Evolutionary conservation across 2,888 invertebrate species (phyloP).

Genomic region (Ochropleura plecta): DNA sequence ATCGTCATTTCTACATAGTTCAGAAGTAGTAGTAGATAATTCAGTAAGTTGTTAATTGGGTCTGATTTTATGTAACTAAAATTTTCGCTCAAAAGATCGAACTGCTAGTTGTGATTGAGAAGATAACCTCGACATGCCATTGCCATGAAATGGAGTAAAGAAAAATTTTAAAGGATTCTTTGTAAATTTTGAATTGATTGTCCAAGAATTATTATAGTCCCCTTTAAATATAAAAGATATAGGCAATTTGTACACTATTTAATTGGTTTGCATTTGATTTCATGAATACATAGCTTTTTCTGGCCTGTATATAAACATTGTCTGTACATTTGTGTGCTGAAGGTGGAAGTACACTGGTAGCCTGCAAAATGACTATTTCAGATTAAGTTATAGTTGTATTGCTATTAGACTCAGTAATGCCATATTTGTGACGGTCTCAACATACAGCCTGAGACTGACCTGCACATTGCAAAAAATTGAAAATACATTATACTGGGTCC

Average conservation of each 20-base stretch:
- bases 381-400: too few relatives aligned
- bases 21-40: not conserved
- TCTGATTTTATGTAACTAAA: not conserved
- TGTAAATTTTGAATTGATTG: too few relatives aligned
- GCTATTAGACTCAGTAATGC: too few relatives aligned
- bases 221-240: too few relatives aligned
- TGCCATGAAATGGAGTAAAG: not conserved
- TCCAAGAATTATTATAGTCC: not conserved
- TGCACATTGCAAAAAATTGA: too few relatives aligned
- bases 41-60: not conserved
- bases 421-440: too few relatives aligned
- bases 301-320: not conserved
- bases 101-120: not conserved
- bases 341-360: too few relatives aligned
- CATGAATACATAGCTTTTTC: not conserved
- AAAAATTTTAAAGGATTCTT: not conserved
- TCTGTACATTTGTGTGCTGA: too few relatives aligned
- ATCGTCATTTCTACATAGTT: constrained; percentile 5
- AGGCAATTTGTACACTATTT: constrained; percentile 8
- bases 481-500: too few relatives aligned
- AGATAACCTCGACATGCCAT: not conserved
- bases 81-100: not conserved
- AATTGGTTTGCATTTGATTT: constrained; percentile 22
- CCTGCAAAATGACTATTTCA: too few relatives aligned
- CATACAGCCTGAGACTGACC: too few relatives aligned